Evolutionary conservation across 2,797 vertebrate species (phyloP).

Genomic region (Crenichthys baileyi): DNA sequence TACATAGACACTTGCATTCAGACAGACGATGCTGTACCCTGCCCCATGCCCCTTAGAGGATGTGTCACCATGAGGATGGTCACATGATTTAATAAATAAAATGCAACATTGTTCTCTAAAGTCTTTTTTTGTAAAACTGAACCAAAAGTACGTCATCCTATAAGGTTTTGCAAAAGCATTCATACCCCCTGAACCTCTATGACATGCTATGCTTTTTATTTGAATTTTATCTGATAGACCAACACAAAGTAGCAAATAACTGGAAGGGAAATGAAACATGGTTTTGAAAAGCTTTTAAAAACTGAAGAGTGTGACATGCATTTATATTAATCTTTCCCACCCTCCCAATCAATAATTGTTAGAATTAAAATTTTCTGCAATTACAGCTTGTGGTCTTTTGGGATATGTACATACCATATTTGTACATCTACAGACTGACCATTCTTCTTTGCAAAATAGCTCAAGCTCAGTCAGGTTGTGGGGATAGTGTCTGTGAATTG

Average conservation of each 20-base stretch:
- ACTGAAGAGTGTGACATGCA: too few species aligned
- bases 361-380: not conserved
- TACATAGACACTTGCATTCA: constrained; percentile 85
- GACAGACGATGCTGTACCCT: constrained; percentile 82
- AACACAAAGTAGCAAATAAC: not conserved
- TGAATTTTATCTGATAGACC: not conserved
- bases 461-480: not conserved
- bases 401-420: not conserved
- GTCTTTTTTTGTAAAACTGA: not conserved
- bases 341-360: not conserved
- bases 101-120: not conserved
- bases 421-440: too few species aligned
- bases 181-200: not conserved
- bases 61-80: constrained; percentile 77
- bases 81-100: constrained; percentile 32
- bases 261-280: not conserved
- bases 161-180: not conserved
- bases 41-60: constrained; percentile 85
- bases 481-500: not conserved
- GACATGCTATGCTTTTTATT: not conserved
- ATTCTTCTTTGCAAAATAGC: not conserved
- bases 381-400: not conserved
- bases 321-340: not conserved
- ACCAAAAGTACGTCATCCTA: not conserved
- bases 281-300: not conserved